Conservation (phyloP, 2,797 vertebrate genomes). For the Pipistrellus kuhlii region DNA sequence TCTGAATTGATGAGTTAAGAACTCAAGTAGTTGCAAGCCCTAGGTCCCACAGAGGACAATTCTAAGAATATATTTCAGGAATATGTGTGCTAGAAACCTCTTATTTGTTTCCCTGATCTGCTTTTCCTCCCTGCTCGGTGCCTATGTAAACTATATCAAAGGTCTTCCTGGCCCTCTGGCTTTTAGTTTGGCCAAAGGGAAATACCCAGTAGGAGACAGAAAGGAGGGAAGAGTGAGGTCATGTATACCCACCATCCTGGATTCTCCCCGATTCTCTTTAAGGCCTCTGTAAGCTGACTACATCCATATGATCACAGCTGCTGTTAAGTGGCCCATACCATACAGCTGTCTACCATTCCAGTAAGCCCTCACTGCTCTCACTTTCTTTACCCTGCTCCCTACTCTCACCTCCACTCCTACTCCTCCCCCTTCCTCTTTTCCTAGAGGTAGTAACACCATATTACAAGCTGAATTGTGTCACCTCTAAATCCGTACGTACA, state of each 20-base stretch:
- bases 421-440: not conserved
- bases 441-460: not conserved
- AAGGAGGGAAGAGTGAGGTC: not conserved
- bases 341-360: not conserved
- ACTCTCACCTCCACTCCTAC: not conserved
- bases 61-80: conserved; percentile 1
- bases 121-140: conserved; percentile 2
- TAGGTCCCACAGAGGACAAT: conserved; percentile 17
- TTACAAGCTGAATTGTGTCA: not conserved
- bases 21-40: conserved; percentile 36
- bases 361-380: not conserved
- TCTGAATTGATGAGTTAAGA: conserved; percentile 19
- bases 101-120: not conserved
- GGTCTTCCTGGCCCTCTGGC: conserved; percentile 25
- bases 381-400: not conserved
- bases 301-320: conserved; percentile 7
- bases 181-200: conserved; percentile 58
- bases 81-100: not conserved
- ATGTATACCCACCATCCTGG: not conserved
- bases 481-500: not conserved
- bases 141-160: not conserved
- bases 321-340: not conserved
- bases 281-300: not conserved
- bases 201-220: conserved; percentile 7
- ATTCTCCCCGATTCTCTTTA: not conserved